Evolutionary conservation across 2,888 invertebrate genomes (phyloP).

Genomic region (Drosophila anomalata): DNA sequence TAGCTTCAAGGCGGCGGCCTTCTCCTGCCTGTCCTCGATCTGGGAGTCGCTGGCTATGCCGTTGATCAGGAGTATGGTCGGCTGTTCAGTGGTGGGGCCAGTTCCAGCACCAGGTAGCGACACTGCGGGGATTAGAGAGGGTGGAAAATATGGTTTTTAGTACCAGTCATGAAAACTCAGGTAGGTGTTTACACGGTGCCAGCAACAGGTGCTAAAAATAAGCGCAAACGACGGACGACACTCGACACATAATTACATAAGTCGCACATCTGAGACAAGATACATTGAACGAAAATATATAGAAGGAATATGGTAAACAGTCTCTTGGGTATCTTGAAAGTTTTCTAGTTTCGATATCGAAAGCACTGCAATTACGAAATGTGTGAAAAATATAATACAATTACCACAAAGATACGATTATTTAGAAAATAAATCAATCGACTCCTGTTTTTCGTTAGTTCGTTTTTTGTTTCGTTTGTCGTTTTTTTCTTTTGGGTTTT

Average conservation of each 20-base stretch:
- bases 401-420: conserved; percentile 54
- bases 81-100: conserved; percentile 77
- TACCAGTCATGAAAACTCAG: conserved; percentile 10
- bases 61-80: conserved; percentile 83
- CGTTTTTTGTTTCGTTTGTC: conserved; percentile 14
- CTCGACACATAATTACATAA: conserved; percentile 68
- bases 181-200: conserved; percentile 42
- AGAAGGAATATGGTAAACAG: conserved; percentile 11
- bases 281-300: conserved; percentile 13
- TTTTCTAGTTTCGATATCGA: conserved; percentile 39
- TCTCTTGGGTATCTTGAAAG: conserved; percentile 15
- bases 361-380: conserved; percentile 67
- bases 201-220: conserved; percentile 74
- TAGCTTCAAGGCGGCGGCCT: conserved; percentile 50
- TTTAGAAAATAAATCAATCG: conserved; percentile 4
- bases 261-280: conserved; percentile 24
- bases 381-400: conserved; percentile 16
- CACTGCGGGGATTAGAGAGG: conserved; percentile 71
- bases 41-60: conserved; percentile 62
- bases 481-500: conserved; percentile 8
- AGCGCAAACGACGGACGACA: conserved; percentile 50
- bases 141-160: background rate
- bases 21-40: conserved; percentile 40
- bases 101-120: conserved; percentile 84
- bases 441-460: conserved; percentile 29